phyloP scores from a whole-genome alignment of 2,888 invertebrate genomes.

The Andrena haemorrhoa region DNA sequence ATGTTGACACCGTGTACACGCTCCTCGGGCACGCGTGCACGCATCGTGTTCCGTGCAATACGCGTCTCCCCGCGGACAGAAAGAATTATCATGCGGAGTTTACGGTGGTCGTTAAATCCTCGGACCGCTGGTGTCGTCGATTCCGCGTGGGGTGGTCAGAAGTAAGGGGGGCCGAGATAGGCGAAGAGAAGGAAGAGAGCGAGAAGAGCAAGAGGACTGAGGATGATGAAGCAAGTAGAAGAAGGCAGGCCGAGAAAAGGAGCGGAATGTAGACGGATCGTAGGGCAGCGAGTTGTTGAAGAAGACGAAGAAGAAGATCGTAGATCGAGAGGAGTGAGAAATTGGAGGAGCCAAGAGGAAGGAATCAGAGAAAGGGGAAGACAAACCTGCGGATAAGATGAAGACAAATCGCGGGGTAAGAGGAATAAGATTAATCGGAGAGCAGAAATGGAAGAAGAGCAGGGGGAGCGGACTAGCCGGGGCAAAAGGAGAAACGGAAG shows the following conservation, averaged over 20 bases:
- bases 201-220: background rate
- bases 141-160: background rate
- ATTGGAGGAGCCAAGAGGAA: background rate
- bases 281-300: background rate
- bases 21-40: constrained; percentile 27
- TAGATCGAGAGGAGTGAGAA: constrained; percentile 5
- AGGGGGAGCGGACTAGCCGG: background rate
- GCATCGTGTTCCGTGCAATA: constrained; percentile 17
- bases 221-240: background rate
- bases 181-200: background rate
- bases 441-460: constrained; percentile 2
- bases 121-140: constrained; percentile 33
- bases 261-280: background rate
- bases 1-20: constrained; percentile 39
- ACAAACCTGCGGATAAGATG: constrained; percentile 17
- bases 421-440: constrained; percentile 14
- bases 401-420: constrained; percentile 28
- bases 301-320: constrained; percentile 10
- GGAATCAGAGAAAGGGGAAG: background rate
- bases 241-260: background rate
- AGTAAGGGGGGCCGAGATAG: background rate
- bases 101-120: constrained; percentile 42
- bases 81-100: constrained; percentile 46
- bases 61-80: constrained; percentile 22
- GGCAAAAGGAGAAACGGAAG: background rate